phyloP scores from a whole-genome alignment of 2,113 vertebrate genomes.

The Corythornis cristatus region DNA sequence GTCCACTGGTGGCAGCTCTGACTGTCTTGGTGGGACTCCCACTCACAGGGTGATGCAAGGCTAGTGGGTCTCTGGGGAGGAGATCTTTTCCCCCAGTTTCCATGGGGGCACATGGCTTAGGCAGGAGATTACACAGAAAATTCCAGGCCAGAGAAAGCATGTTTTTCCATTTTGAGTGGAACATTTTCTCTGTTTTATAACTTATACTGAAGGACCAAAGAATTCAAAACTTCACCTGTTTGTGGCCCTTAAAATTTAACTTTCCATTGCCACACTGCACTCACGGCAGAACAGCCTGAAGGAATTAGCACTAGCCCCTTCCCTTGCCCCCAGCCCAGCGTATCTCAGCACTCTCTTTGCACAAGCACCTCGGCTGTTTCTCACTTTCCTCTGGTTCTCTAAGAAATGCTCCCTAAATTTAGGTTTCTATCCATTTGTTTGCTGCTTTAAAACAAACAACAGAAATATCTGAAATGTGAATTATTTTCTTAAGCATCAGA shows the following conservation, averaged over 20 bases:
- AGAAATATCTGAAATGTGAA: slow-evolving; percentile 56
- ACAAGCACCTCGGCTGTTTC: neutral
- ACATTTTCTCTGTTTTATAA: slow-evolving; percentile 47
- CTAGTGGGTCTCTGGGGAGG: neutral
- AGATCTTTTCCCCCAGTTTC: neutral
- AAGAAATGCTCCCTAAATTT: slow-evolving; percentile 49
- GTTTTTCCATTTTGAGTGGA: slow-evolving; percentile 29
- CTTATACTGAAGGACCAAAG: slow-evolving; percentile 70
- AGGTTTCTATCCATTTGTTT: slow-evolving; percentile 51
- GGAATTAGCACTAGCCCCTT: slow-evolving; percentile 3
- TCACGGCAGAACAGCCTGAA: slow-evolving; percentile 1
- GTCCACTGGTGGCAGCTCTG: neutral
- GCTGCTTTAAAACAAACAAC: neutral
- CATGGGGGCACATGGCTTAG: neutral
- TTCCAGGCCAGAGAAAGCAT: slow-evolving; percentile 7
- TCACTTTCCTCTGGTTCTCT: slow-evolving; percentile 48
- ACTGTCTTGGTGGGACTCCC: neutral
- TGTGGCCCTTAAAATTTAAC: slow-evolving; percentile 2
- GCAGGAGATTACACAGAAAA: neutral
- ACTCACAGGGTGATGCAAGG: neutral
- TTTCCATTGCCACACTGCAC: neutral
- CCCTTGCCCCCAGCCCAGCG: neutral
- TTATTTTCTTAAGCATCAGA: slow-evolving; percentile 50
- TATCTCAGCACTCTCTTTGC: slow-evolving; percentile 22
- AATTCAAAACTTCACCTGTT: neutral